Base-by-base conservation (phyloP, 2,797 vertebrate genomes). In the Channa striata region DNA sequence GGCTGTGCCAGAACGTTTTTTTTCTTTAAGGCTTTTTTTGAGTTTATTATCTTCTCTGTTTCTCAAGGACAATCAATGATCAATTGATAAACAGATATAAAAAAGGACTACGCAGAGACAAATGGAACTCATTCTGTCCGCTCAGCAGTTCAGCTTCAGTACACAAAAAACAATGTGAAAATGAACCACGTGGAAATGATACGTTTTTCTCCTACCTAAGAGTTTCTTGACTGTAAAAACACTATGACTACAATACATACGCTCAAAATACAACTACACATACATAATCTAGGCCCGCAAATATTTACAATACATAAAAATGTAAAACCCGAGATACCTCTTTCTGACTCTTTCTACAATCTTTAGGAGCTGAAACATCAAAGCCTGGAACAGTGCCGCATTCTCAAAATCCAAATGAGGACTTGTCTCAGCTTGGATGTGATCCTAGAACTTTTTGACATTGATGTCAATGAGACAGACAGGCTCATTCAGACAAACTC, bases 361-460 rank as follows among this genome's bases (percentile, higher is more conserved):
- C 79, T 85, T 71, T 59, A 65, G 72, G 43, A 53, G 60, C 46
- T 16, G 17, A 74, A 70, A 86, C 84, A 82, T 91, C 81, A 86
- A 91, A 88, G 85, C 66, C 42, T 83, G 79, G 84, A 87, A 63
- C 53, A 60, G 80, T 30, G 76, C 81, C 58, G 36, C 63, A 39
- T 74, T 83, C 81, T 64, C 67, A 59, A 56, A 75, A 74, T 74
- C 82, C 74, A 81, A 88, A 83, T 72, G 83, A 88, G 84, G 80
- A 79, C 85, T 91, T 88, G 87, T 86, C 77, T 74, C 72, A 71
- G 72, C 49, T 90, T 93, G 91, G 89, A 91, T 4, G 67, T 52
- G 84, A 84, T 91, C 87, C 87, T 84, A 82, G 86, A 91, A 66
- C 71, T 85, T 86, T 90, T 68, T 89, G 84, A 90, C 85, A 90